Percentiles rank a stretch among this genome's conserved stretches.
phyloP scores from a whole-genome alignment of 2,888 invertebrate genomes.

The Macroteleia sp. region DNA sequence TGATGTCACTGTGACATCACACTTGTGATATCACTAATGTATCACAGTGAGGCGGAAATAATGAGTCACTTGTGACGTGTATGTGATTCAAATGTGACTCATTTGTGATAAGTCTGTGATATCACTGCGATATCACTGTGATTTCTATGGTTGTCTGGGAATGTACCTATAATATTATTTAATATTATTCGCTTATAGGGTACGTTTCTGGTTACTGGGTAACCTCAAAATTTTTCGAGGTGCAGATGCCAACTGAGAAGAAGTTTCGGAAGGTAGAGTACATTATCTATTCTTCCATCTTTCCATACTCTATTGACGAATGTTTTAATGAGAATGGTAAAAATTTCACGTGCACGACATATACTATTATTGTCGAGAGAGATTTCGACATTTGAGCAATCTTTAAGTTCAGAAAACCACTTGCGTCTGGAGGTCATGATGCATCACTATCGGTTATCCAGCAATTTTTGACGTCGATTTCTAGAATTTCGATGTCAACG shows the following conservation, averaged over 20 bases:
- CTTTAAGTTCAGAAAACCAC: slow-evolving; percentile 49
- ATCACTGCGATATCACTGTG: no score
- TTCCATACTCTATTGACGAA: slow-evolving; percentile 3
- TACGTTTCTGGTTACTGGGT: no score
- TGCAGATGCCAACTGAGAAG: slow-evolving; percentile 33
- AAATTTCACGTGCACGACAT: neutral
- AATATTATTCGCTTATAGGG: no score
- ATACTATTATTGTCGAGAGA: slow-evolving; percentile 9
- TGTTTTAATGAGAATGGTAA: slow-evolving; percentile 16
- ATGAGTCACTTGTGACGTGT: no score
- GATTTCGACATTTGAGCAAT: neutral
- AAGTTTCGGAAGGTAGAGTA: slow-evolving; percentile 41
- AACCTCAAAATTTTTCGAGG: slow-evolving; percentile 5
- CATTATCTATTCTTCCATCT: slow-evolving; percentile 10
- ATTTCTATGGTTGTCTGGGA: no score
- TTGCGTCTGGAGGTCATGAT: slow-evolving; percentile 62
- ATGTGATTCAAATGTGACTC: no score
- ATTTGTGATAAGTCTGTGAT: no score
- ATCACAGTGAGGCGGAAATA: no score
- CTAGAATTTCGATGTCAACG: neutral
- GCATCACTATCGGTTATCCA: slow-evolving; percentile 68
- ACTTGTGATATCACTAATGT: no score
- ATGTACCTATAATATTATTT: no score
- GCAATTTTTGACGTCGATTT: slow-evolving; percentile 39
- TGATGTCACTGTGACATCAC: no score